These are phyloP conservation scores for Gorsachius goisagi DNA, from an alignment of 2,113 vertebrate species.

Conservation along the genomic window DNA sequence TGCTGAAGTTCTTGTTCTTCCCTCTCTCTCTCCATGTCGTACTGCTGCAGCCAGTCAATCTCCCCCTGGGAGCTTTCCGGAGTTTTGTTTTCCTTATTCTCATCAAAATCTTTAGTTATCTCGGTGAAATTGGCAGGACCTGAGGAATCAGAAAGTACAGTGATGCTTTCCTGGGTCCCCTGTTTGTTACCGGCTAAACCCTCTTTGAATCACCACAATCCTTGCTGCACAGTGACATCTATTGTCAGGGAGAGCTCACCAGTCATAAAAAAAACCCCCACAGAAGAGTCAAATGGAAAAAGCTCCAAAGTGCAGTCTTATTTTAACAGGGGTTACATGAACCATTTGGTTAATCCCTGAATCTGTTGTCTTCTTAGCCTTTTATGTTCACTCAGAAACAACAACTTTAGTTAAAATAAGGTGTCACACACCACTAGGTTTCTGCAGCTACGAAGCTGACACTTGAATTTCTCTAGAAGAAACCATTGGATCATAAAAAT, in stretches of 20 bases:
- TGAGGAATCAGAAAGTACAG: constrained; percentile 48
- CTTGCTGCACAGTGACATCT: constrained; percentile 53
- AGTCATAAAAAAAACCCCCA: background rate
- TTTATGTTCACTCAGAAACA: background rate
- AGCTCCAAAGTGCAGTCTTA: background rate
- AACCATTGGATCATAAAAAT: background rate
- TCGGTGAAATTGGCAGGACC: constrained; percentile 74
- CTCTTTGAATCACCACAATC: background rate
- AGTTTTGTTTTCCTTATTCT: constrained; percentile 99
- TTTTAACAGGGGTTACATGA: background rate
- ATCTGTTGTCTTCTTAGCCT: background rate
- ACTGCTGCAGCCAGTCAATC: constrained; percentile 95
- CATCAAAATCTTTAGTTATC: constrained; percentile 90
- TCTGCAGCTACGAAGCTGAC: background rate
- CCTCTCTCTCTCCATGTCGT: constrained; percentile 89
- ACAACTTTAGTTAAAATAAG: background rate
- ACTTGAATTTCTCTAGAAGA: background rate
- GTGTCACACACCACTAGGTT: background rate
- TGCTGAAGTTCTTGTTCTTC: constrained; percentile 98
- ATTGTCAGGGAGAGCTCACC: constrained; percentile 1
- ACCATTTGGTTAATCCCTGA: background rate
- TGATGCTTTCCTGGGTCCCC: background rate
- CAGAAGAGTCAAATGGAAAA: background rate
- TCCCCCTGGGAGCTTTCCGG: constrained; percentile 89
- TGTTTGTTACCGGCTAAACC: background rate